phyloP scores from a whole-genome alignment of 2,797 vertebrate genomes.

The Tenualosa ilisha region DNA sequence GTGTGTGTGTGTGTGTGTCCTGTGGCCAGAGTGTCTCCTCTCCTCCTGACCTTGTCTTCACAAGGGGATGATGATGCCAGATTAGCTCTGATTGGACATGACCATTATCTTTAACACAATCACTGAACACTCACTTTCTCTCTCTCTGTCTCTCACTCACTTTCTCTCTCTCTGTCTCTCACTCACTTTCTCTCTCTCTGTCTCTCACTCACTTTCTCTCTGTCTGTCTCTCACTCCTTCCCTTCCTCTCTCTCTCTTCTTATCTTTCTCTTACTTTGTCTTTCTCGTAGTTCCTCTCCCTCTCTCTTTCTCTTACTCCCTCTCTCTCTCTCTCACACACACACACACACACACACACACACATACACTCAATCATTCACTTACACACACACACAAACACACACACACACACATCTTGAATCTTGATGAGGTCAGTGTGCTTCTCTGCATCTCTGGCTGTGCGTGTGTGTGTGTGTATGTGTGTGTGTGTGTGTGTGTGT shows the following conservation, averaged over 20 bases:
- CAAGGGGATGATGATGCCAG: constrained; percentile 79
- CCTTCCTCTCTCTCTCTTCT: not conserved
- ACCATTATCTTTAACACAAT: constrained; percentile 83
- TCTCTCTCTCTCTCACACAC: not conserved
- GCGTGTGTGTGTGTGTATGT: not conserved
- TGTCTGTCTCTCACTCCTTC: not conserved
- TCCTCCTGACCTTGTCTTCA: constrained; percentile 80
- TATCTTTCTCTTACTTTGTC: no score
- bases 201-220: constrained; percentile 25
- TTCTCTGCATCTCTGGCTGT: not conserved
- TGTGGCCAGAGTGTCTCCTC: constrained; percentile 66
- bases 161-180: not conserved
- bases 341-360: not conserved
- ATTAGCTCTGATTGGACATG: constrained; percentile 83
- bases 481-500: not conserved
- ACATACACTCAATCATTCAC: not conserved
- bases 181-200: not conserved
- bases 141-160: not conserved
- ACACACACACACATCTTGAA: not conserved
- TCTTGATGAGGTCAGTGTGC: not conserved
- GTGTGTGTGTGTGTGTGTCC: not conserved
- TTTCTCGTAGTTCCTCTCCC: not conserved
- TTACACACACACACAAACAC: not conserved
- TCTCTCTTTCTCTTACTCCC: not conserved
- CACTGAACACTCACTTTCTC: constrained; percentile 63